Base-by-base conservation (phyloP, 2,797 vertebrate genomes). In the Paratrypauchen microcephalus region DNA sequence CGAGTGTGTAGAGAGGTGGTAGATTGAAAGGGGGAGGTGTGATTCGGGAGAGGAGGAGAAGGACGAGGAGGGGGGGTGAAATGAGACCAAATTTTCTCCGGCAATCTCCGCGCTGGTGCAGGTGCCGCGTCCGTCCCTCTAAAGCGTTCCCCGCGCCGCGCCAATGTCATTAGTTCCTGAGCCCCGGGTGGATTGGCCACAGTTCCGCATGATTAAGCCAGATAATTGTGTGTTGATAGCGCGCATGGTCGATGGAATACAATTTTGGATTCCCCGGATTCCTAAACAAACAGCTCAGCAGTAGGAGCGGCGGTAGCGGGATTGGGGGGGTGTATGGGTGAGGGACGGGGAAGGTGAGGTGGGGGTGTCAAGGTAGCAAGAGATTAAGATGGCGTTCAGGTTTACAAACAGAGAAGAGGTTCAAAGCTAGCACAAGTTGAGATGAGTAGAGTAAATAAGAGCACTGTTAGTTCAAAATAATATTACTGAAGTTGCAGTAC, bases 201-300 rank as follows among this genome's bases (percentile, higher is more conserved):
- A 96, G 97, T 99, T 99, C 97, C 97, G 98, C 97, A 98, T 99
- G 97, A 99, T 98, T 99, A 99, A 98, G 95, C 96, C 96, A 99
- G 96, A 98, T 99, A 99, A 99, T 99, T 99, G 97, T 98, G 97
- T 99, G 97, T 99, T 98, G 97, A 99, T 99, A 98, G 97, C 93
- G 93, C 98, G 96, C 96, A 95, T 97, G 97, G 96, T 97, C 96
- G 96, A 97, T 96, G 97, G 97, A 99, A 99, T 98, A 98, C 96
- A 97, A 98, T 99, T 98, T 98, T 96, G 96, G 87, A 95, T 48
- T 39, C 60, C 90, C 92, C 95, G 94, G 96, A 95, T 97, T 98
- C 97, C 96, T 97, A 98, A 98, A 98, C 97, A 99, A 99, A 99
- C 96, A 98, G 95, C 95, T 96, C 95, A 96, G 94, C 93, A 95